Base-by-base conservation (phyloP, 2,888 invertebrate species). In the Drosophila sordidula region DNA sequence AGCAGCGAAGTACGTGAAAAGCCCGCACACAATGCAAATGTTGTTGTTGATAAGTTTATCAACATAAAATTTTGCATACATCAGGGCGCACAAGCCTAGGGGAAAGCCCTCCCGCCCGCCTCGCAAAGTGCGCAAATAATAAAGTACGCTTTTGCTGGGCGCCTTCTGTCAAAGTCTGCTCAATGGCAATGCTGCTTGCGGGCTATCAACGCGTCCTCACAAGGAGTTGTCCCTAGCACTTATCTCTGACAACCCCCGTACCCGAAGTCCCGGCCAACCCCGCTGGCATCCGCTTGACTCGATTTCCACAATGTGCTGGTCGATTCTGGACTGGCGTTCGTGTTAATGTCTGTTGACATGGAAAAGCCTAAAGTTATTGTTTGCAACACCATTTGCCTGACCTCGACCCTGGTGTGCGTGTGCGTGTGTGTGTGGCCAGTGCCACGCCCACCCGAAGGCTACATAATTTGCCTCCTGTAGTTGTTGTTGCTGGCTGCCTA, bases 281-380 rank as follows among this genome's bases (percentile, higher is more conserved):
- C 22, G 22, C 22, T 22, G 22, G 3, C 22, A 22, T 22, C 22
- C 50, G 25, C 47, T 57, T 22, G 38, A 49, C 26, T 62, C 46
- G 57, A 57, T 63, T 44, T 52, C 34, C 32, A 71, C 61, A 61
- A 62, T 62, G 50, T 57, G 54, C 72, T 55, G 54, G 49, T 51
- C 61, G 72, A 46, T 50, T 12, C 38, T 44, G 41, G 55, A 51
- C 58, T 55, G 66, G 49, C 61, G 62, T 50, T 42, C 67, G 63
- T 78, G 76, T 66, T 79, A 85, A 82, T 85, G 79, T 85, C 69
- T 85, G 82, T 85, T 81, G 81, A 81, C 81, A 81, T 77, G 82
- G 85, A 81, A 81, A 80, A 80, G 81, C 82, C 81, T 44, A 82
- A 85, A 82, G 85, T 82, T 82, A 82, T 82, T 85, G 85, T 80